Evolutionary conservation across 2,888 invertebrate species (phyloP).

Genomic region (Sarcophaga rosellei): DNA sequence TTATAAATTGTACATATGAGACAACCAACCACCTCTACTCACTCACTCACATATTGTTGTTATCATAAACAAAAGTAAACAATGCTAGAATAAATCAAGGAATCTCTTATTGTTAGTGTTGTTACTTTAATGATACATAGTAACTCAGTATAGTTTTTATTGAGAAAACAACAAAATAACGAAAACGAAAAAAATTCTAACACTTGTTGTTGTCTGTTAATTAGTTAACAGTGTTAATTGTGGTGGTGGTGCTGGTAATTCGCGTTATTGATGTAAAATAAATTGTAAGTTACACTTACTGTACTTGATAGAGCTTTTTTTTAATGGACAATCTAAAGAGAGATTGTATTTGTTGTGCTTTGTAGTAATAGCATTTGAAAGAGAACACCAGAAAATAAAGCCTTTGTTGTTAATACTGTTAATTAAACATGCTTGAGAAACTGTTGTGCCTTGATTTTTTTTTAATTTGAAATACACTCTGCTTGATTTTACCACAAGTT

Average conservation of each 20-base stretch:
- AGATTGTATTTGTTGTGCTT: too few species aligned
- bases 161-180: neutral
- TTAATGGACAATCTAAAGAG: too few species aligned
- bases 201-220: neutral
- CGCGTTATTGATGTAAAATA: too few species aligned
- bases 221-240: neutral
- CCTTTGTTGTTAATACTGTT: too few species aligned
- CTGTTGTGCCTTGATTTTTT: too few species aligned
- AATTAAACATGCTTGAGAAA: too few species aligned
- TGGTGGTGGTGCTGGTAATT: neutral
- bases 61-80: neutral
- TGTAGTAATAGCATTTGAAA: too few species aligned
- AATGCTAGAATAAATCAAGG: neutral
- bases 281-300: too few species aligned
- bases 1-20: neutral
- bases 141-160: neutral
- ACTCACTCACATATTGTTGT: neutral
- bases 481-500: too few species aligned
- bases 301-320: too few species aligned
- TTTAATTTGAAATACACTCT: neutral
- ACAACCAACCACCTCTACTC: neutral
- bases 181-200: neutral
- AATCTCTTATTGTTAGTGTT: neutral
- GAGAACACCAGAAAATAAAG: too few species aligned
- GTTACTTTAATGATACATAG: neutral